Conservation (phyloP, 2,113 vertebrate species). For the Vombatus ursinus region DNA sequence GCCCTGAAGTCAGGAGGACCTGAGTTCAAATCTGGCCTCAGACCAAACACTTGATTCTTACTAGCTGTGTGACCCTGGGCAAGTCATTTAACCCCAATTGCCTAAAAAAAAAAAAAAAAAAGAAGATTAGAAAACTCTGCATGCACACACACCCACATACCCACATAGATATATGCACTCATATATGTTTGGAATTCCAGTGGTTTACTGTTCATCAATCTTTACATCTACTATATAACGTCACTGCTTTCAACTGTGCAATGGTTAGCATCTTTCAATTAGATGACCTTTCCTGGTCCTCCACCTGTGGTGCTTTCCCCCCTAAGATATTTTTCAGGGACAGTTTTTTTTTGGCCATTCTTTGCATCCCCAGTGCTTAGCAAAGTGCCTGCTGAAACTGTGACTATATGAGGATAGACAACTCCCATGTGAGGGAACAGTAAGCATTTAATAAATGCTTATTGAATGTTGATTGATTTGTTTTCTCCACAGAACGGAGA, state of each 20-base stretch:
- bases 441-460: background rate
- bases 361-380: background rate
- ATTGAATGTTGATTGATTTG: background rate
- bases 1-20: no score
- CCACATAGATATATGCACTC: no score
- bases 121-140: no score
- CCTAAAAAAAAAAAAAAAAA: no score
- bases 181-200: background rate
- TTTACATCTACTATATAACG: background rate
- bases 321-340: background rate
- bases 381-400: background rate
- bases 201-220: background rate
- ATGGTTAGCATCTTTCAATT: background rate
- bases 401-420: background rate
- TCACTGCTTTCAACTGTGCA: background rate
- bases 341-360: background rate
- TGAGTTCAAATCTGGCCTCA: no score
- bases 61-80: no score
- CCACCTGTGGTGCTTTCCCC: background rate
- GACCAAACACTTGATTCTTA: no score
- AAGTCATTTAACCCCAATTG: no score
- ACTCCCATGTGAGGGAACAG: background rate
- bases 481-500: background rate
- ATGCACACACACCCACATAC: background rate
- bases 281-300: background rate